phyloP scores from a whole-genome alignment of 2,797 vertebrate species.

The Columba guinea region DNA sequence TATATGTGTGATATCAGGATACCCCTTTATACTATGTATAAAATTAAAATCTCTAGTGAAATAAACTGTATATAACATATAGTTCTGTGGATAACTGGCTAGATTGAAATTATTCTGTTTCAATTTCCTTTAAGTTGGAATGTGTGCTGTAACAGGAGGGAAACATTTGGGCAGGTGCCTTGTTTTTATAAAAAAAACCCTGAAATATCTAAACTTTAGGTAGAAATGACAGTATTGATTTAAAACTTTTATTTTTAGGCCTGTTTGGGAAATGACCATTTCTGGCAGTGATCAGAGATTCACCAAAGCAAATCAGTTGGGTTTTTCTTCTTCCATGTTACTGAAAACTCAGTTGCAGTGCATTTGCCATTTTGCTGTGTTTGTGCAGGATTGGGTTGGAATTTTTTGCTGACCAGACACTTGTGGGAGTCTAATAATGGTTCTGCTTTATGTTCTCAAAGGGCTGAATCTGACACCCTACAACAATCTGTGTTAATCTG shows the following conservation, averaged over 20 bases:
- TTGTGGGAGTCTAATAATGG: neutral
- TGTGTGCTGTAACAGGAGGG: neutral
- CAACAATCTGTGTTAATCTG: neutral
- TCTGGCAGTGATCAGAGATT: neutral
- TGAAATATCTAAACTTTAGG: neutral
- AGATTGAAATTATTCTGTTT: neutral
- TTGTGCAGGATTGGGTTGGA: neutral
- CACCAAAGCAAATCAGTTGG: neutral
- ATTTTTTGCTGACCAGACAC: neutral
- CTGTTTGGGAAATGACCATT: neutral
- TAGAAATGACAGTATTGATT: neutral
- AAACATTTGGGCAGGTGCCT: neutral
- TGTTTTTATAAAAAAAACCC: neutral
- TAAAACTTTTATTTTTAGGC: neutral
- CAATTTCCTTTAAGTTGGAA: neutral
- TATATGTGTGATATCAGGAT: conserved; percentile 74
- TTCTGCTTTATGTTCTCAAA: neutral
- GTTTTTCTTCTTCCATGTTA: neutral
- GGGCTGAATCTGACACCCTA: neutral
- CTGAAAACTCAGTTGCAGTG: neutral
- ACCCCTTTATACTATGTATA: conserved; percentile 80
- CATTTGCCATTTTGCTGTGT: neutral
- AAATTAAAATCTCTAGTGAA: conserved; percentile 78
- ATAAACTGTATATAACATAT: conserved; percentile 78
- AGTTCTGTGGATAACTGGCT: conserved; percentile 21